These are phyloP conservation scores for Cerceris rybyensis DNA, from an alignment of 2,888 invertebrate genomes.

Conservation along the genomic window DNA sequence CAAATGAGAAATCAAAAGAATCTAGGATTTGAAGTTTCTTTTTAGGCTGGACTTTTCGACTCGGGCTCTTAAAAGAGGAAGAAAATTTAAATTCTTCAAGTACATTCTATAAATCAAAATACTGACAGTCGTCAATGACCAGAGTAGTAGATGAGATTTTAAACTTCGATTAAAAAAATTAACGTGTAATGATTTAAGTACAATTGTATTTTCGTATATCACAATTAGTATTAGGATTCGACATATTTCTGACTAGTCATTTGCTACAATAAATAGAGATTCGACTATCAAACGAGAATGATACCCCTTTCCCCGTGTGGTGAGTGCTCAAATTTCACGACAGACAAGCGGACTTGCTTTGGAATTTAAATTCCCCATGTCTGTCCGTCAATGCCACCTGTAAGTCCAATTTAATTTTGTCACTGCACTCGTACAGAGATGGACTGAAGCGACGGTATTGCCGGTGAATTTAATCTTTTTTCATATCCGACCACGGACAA, in stretches of 20 bases:
- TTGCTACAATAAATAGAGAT: neutral
- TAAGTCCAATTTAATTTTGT: constrained; percentile 59
- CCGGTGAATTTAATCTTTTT: constrained; percentile 45
- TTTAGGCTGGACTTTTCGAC: too few relatives aligned
- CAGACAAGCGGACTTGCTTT: constrained; percentile 45
- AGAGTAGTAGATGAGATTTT: too few relatives aligned
- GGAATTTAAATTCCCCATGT: constrained; percentile 56
- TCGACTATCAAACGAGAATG: constrained; percentile 18
- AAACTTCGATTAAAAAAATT: too few relatives aligned
- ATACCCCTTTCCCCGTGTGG: constrained; percentile 11
- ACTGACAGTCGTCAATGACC: too few relatives aligned
- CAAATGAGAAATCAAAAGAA: too few relatives aligned
- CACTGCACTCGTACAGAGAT: constrained; percentile 4
- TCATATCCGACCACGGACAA: constrained; percentile 18
- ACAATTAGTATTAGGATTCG: too few relatives aligned
- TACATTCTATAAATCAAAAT: too few relatives aligned
- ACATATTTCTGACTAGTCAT: neutral
- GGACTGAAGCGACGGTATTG: constrained; percentile 1
- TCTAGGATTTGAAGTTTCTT: too few relatives aligned
- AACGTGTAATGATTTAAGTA: too few relatives aligned
- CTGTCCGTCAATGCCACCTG: constrained; percentile 58
- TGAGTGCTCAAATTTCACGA: constrained; percentile 33
- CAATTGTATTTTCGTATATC: too few relatives aligned
- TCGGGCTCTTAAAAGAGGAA: too few relatives aligned
- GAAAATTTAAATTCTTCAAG: too few relatives aligned